Evolutionary conservation across 2,113 vertebrate genomes (phyloP), one percentile per base, ranked within the genome.

Genomic region (Nibea coibor): DNA sequence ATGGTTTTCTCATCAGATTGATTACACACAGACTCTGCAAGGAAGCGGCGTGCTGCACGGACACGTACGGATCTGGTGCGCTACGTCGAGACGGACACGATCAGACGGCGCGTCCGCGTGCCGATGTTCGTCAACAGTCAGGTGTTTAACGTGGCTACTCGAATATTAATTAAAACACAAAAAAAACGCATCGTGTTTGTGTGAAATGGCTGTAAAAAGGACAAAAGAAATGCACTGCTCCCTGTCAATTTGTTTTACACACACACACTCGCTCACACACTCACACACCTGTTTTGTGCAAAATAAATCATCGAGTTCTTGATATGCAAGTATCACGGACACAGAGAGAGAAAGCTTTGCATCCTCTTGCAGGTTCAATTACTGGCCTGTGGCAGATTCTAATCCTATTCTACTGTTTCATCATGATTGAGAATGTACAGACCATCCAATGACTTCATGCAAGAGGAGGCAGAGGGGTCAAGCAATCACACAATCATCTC

Each of bases 1-100:
- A 88, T 91, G 88, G 86, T 83, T 87, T 88, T 90, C 85, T 91
- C 86, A 88, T 90, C 83, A 87, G 81, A 93, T 84, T 82, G 82
- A 91, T 90, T 90, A 89, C 72, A 89, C 72, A 79, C 69, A 72
- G 67, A 85, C 87, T 54, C 74, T 70, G 82, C 82, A 54, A 84
- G 82, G 80, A 84, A 76, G 74, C 53, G 78, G 72, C 51, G 78
- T 43, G 72, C 73, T 22, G 68, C 77, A 68, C 20, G 54, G 53
- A 79, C 78, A 77, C 72, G 48, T 71, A 70, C 35, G 62, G 58
- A 72, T 53, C 78, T 58, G 59, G 45, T 59, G 78, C 80, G 81
- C 76, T 31, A 31, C 77, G 68, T 73, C 20, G 35, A 51, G 74
- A 73, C 10, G 9, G 24, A 75, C 56, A 43, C 65, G 78, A 83